Percentiles rank a stretch among this genome's conserved stretches.
phyloP scores from a whole-genome alignment of 2,113 vertebrate species.

The Cyprinodon variegatus region DNA sequence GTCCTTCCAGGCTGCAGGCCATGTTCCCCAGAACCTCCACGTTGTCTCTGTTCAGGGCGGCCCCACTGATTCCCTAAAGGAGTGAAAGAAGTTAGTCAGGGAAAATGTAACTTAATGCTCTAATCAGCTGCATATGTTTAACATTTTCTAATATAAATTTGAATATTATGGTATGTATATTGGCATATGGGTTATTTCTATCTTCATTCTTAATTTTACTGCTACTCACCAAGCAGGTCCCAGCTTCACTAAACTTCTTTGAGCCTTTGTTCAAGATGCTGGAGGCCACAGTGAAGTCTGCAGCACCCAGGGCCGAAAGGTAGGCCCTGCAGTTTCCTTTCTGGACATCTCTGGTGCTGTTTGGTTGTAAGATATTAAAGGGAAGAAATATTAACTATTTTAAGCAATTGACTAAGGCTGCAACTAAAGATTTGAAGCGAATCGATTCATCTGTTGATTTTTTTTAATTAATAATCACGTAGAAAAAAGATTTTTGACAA shows the following conservation, averaged over 20 bases:
- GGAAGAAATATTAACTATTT: too few relatives aligned
- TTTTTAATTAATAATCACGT: too few relatives aligned
- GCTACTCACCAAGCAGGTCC: conserved; percentile 58
- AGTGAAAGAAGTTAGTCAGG: neutral
- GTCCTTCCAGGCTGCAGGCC: conserved; percentile 64
- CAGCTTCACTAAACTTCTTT: conserved; percentile 46
- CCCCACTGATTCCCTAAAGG: conserved; percentile 58
- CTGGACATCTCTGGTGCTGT: conserved; percentile 52
- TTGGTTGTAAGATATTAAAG: neutral
- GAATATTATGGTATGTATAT: neutral
- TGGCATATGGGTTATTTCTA: neutral
- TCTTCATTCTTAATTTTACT: neutral
- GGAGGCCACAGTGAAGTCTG: conserved; percentile 65
- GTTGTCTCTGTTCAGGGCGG: conserved; percentile 50
- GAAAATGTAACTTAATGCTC: neutral
- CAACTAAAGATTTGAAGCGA: too few relatives aligned
- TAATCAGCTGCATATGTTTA: neutral
- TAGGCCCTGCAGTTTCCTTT: conserved; percentile 61
- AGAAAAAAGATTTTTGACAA: too few relatives aligned
- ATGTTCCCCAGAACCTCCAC: conserved; percentile 71
- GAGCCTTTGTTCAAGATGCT: conserved; percentile 36
- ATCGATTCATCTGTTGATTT: too few relatives aligned
- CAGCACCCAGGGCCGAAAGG: conserved; percentile 53
- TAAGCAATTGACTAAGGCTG: too few relatives aligned
- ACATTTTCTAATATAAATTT: neutral